Percentiles rank a stretch among this genome's conserved stretches.
Evolutionary conservation across 2,888 invertebrate species (phyloP).

Genomic region (Dexiosoma caninum): DNA sequence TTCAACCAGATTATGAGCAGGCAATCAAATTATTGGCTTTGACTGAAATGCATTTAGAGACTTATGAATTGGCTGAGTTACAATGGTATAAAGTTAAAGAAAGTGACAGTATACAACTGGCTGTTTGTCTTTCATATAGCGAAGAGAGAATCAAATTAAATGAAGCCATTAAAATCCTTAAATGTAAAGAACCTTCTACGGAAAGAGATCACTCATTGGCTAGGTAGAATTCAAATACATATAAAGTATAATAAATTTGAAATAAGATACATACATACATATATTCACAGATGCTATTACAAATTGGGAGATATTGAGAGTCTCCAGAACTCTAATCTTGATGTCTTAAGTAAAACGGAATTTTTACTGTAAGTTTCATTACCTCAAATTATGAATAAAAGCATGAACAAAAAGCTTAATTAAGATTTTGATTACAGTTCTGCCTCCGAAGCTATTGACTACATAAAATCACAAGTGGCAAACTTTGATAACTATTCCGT

Average conservation of each 20-base stretch:
- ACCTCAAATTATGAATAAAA: background rate
- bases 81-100: slow-evolving; percentile 68
- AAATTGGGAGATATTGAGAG: slow-evolving; percentile 66
- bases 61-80: slow-evolving; percentile 78
- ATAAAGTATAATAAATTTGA: too few species aligned
- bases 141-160: slow-evolving; percentile 71
- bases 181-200: slow-evolving; percentile 66
- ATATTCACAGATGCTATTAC: slow-evolving; percentile 69
- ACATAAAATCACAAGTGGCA: slow-evolving; percentile 76
- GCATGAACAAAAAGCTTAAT: background rate
- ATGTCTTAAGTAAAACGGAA: slow-evolving; percentile 67
- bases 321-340: slow-evolving; percentile 65
- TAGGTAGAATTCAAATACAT: slow-evolving; percentile 65
- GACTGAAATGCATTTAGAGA: slow-evolving; percentile 79
- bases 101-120: slow-evolving; percentile 55
- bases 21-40: slow-evolving; percentile 79
- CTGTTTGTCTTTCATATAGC: slow-evolving; percentile 71
- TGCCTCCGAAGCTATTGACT: slow-evolving; percentile 80
- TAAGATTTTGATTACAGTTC: slow-evolving; percentile 61
- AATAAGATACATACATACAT: background rate
- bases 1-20: slow-evolving; percentile 77
- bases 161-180: slow-evolving; percentile 78
- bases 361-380: slow-evolving; percentile 68
- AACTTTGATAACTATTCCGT: slow-evolving; percentile 69
- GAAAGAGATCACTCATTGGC: slow-evolving; percentile 67